Conservation (phyloP, 2,113 vertebrate genomes). For the Thymallus thymallus region DNA sequence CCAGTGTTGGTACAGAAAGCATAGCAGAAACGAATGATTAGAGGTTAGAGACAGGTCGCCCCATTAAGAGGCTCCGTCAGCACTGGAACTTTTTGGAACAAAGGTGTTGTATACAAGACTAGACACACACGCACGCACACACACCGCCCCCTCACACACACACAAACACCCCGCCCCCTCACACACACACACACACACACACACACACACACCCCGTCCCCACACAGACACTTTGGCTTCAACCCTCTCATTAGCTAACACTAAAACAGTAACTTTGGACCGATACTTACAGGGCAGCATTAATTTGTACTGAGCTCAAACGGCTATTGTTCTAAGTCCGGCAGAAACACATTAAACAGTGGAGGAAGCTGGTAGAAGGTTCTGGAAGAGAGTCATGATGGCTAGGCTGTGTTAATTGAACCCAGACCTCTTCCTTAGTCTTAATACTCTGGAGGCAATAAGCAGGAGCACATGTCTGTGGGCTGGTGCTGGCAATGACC, state of each 20-base stretch:
- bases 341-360: too few relatives aligned
- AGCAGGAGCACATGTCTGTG: slow-evolving; percentile 77
- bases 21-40: slow-evolving; percentile 45
- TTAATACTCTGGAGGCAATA: slow-evolving; percentile 36
- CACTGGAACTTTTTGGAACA: too few relatives aligned
- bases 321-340: too few relatives aligned
- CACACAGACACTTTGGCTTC: too few relatives aligned
- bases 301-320: too few relatives aligned
- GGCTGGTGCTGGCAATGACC: slow-evolving; percentile 79
- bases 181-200: not conserved
- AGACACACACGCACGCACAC: not conserved
- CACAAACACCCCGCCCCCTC: too few relatives aligned
- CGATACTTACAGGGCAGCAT: too few relatives aligned
- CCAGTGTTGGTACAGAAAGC: slow-evolving; percentile 41
- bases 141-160: not conserved
- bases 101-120: too few relatives aligned
- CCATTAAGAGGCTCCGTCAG: not conserved
- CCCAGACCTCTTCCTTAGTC: slow-evolving; percentile 17
- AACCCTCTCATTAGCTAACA: too few relatives aligned
- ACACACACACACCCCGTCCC: not conserved
- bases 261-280: too few relatives aligned
- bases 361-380: slow-evolving; percentile 14
- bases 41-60: slow-evolving; percentile 23
- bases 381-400: slow-evolving; percentile 20
- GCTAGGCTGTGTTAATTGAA: slow-evolving; percentile 28